A percentile compares a stretch with the other conserved stretches of the same genome.
phyloP scores from a whole-genome alignment of 2,113 vertebrate genomes.

The Sigmodon hispidus region DNA sequence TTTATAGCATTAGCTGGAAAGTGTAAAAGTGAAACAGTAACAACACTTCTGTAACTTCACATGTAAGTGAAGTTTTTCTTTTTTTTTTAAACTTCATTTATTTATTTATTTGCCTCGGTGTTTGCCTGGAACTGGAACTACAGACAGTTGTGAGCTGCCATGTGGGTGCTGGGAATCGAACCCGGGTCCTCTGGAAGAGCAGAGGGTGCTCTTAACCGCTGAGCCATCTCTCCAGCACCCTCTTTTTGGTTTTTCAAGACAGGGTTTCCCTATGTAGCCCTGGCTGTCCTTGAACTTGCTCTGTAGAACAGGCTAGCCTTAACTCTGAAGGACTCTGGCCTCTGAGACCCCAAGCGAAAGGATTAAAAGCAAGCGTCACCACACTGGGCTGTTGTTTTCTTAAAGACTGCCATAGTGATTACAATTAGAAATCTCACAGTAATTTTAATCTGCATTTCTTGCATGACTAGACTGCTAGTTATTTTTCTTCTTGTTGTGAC shows the following conservation, averaged over 20 bases:
- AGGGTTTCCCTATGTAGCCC: not conserved
- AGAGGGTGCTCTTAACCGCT: too few species aligned
- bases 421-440: not conserved
- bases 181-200: too few species aligned
- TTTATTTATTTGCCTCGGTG: too few species aligned
- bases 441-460: not conserved
- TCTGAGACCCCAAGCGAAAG: not conserved
- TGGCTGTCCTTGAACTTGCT: not conserved
- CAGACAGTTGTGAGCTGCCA: too few species aligned
- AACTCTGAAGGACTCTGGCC: not conserved
- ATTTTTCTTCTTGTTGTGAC: not conserved
- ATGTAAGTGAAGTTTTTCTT: too few species aligned
- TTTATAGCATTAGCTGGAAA: not conserved
- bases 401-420: not conserved
- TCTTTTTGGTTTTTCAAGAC: not conserved
- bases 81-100: too few species aligned
- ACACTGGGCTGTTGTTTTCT: not conserved
- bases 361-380: not conserved
- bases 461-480: not conserved
- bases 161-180: too few species aligned
- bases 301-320: not conserved
- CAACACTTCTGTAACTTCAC: not conserved
- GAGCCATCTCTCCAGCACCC: too few species aligned
- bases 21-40: not conserved
- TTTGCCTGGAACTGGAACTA: too few species aligned